Evolutionary conservation across 2,797 vertebrate species (phyloP).

Genomic region (Cacajao melanocephalus): DNA sequence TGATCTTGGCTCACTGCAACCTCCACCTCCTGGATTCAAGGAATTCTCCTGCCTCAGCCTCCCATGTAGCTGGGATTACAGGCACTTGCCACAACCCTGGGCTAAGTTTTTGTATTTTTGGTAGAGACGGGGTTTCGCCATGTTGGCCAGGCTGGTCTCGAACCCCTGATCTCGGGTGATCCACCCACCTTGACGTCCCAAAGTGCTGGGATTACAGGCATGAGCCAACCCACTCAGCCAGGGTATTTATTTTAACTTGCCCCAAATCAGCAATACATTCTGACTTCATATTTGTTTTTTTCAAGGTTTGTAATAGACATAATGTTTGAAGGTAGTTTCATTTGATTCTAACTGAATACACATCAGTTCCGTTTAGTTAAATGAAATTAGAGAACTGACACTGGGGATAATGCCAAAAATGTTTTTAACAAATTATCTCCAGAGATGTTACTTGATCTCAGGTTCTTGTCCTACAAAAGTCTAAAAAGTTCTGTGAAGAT

Average conservation of each 20-base stretch:
- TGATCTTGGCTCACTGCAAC: not conserved
- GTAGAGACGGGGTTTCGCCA: not conserved
- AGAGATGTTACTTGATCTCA: not conserved
- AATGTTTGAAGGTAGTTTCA: not conserved
- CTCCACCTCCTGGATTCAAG: not conserved
- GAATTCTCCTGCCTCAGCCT: not conserved
- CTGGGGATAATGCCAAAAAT: not conserved
- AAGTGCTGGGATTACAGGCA: not conserved
- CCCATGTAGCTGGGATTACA: not conserved
- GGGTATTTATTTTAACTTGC: conserved; percentile 42
- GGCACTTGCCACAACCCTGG: not conserved
- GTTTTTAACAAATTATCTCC: conserved; percentile 8
- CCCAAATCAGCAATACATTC: not conserved
- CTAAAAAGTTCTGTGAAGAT: not conserved
- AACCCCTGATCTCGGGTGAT: not conserved
- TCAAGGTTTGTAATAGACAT: not conserved
- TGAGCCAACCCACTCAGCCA: not conserved
- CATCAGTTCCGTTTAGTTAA: not conserved
- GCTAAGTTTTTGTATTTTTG: not conserved
- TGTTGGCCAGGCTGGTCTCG: not conserved
- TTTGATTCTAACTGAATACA: conserved; percentile 7
- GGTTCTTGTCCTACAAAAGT: not conserved
- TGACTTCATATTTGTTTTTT: conserved; percentile 24
- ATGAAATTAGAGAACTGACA: not conserved
- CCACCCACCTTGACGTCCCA: not conserved